Conservation (phyloP, 2,797 vertebrate species). For the Clangula hyemalis region DNA sequence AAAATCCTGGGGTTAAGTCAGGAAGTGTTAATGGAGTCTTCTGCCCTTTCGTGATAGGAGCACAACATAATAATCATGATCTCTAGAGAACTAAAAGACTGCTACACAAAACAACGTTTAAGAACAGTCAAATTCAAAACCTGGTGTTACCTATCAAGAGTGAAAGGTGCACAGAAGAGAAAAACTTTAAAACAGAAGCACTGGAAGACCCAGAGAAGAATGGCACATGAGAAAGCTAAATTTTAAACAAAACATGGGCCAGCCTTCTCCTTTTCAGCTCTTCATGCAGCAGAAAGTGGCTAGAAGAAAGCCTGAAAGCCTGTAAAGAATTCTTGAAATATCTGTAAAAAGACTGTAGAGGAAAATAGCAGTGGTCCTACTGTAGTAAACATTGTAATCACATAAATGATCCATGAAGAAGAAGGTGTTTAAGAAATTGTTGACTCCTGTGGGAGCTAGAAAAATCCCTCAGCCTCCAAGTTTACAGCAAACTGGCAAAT, state of each 20-base stretch:
- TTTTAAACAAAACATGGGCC: not conserved
- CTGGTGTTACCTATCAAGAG: not conserved
- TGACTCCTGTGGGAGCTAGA: not conserved
- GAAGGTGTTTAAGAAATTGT: not conserved
- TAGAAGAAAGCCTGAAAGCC: not conserved
- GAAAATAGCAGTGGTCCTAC: not conserved
- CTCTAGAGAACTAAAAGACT: not conserved
- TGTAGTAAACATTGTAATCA: not conserved
- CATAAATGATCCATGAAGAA: not conserved
- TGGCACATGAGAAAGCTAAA: not conserved
- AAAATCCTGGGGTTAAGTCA: not conserved
- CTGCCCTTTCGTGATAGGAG: not conserved
- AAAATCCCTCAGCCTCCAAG: not conserved
- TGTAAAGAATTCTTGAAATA: not conserved
- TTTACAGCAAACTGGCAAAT: not conserved
- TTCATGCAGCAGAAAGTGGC: not conserved
- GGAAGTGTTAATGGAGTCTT: not conserved
- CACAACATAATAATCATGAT: not conserved
- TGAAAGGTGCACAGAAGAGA: not conserved
- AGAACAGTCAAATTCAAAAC: not conserved
- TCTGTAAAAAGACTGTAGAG: not conserved
- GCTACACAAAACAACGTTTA: not conserved
- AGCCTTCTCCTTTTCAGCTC: not conserved
- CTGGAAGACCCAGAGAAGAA: not conserved
- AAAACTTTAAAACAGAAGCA: not conserved